Evolutionary conservation across 2,113 vertebrate species (phyloP), one percentile per base, ranked within the genome.

Genomic region (Chaetura pelagica): DNA sequence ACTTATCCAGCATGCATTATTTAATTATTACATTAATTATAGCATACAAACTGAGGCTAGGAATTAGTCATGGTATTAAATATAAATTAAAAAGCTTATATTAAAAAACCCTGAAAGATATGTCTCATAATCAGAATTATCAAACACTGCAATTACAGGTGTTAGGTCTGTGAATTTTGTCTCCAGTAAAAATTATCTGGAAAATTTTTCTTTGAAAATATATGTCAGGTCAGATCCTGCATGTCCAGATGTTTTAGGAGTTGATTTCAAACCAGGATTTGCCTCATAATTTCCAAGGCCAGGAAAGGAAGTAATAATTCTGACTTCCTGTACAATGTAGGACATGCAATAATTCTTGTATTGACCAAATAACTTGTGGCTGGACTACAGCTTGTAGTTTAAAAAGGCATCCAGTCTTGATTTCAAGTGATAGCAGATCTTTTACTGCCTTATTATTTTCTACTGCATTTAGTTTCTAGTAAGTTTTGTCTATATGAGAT

Each of bases 301-400:
- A 91, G 73, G 57, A 93, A 92, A 38, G 57, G 52, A 92, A 92
- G 64, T 12, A 90, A 69, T 83, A 71, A 73, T 67, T 89, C 72
- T 67, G 59, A 89, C 48, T 92, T 89, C 73, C 48, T 80, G 73
- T 72, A 84, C 17, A n/a, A 67, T 12, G 21, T n/a, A 82, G 64
- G 48, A 75, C 42, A 82, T 0, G 0, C 8, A 73, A 17, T 85
- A 91, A 79, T 79, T 93, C 68, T 63, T 73, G 12, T 24, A 66
- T 5, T 77, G 77, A 74, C 62, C 34, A 80, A 89, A 1, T 12
- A 61, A 35, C 34, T 44, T 89, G 48, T 13, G 11, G 55, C 24
- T 77, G 46, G 74, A 27, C 80, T 80, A 54, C 27, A 86, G 12
- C 85, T 79, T 51, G 35, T 20, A 83, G 49, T 32, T 48, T 46